Evolutionary conservation across 1,140 invertebrate genomes (phyloP).

Genomic region (Pectinophora gossypiella): DNA sequence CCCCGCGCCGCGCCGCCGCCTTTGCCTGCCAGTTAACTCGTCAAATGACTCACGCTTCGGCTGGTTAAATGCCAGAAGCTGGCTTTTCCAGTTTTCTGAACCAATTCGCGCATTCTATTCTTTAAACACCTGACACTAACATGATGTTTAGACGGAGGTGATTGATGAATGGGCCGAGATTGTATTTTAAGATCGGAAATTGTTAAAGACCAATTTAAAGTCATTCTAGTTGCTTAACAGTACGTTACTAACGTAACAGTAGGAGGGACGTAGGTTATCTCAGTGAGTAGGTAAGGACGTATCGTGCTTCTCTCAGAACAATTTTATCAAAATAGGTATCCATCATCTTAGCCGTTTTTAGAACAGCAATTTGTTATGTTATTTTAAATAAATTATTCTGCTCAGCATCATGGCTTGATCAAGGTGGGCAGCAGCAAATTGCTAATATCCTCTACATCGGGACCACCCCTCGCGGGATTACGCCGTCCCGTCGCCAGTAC

Average conservation of each 20-base stretch:
- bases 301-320: too few species aligned
- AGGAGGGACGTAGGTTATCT: too few species aligned
- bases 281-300: too few species aligned
- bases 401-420: not conserved
- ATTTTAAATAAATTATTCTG: not conserved
- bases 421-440: not conserved
- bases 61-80: conserved; percentile 69
- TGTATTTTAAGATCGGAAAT: too few species aligned
- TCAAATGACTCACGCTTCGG: conserved; percentile 69
- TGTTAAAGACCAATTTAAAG: too few species aligned
- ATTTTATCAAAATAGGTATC: too few species aligned
- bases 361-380: too few species aligned
- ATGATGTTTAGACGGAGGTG: too few species aligned
- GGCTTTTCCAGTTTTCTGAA: conserved; percentile 69
- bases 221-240: too few species aligned
- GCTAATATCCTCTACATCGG: not conserved
- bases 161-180: too few species aligned
- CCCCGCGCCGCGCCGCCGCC: conserved; percentile 35
- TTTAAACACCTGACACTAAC: not conserved
- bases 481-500: not conserved
- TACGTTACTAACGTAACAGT: too few species aligned
- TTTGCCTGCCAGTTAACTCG: conserved; percentile 63
- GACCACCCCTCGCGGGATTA: not conserved
- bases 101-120: conserved; percentile 50
- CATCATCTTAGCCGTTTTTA: too few species aligned